Percentiles rank a stretch among this genome's conserved stretches.
Conservation (phyloP, 2,888 invertebrate genomes). For the Platypus cylindrus region DNA sequence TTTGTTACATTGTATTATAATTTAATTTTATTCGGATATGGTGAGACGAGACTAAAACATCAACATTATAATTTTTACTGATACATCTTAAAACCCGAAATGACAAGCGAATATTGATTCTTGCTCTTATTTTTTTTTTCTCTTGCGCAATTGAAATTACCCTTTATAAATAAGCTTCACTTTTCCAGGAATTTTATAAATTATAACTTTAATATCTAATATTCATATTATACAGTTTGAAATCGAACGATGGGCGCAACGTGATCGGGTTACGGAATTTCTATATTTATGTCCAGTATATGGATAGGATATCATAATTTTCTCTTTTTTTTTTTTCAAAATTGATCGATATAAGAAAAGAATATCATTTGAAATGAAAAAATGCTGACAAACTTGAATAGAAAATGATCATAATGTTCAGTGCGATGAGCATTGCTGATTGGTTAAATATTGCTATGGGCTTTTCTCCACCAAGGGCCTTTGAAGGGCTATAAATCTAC, state of each 20-base stretch:
- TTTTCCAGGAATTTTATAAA: constrained; percentile 22
- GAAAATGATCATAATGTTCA: no score
- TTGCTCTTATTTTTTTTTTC: neutral
- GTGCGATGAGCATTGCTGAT: no score
- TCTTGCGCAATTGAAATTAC: neutral
- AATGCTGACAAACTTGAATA: no score
- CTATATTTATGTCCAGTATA: constrained; percentile 22
- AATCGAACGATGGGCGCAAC: constrained; percentile 23
- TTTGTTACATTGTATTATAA: constrained; percentile 31
- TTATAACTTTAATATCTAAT: constrained; percentile 24
- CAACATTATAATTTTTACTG: neutral
- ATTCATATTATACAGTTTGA: constrained; percentile 23
- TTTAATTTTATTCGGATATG: constrained; percentile 32
- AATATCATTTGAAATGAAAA: no score
- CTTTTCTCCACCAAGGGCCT: no score
- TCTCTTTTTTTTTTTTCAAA: constrained; percentile 12
- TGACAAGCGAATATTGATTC: no score
- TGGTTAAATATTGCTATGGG: no score
- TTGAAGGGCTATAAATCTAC: no score
- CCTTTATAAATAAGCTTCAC: constrained; percentile 4
- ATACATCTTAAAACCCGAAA: no score
- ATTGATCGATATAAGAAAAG: constrained; percentile 11
- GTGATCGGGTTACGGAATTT: constrained; percentile 23
- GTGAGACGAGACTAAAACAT: constrained; percentile 1
- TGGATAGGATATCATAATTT: constrained; percentile 12